Base-by-base conservation (phyloP, 2,888 invertebrate species). In the Drosophila austrosaltans region DNA sequence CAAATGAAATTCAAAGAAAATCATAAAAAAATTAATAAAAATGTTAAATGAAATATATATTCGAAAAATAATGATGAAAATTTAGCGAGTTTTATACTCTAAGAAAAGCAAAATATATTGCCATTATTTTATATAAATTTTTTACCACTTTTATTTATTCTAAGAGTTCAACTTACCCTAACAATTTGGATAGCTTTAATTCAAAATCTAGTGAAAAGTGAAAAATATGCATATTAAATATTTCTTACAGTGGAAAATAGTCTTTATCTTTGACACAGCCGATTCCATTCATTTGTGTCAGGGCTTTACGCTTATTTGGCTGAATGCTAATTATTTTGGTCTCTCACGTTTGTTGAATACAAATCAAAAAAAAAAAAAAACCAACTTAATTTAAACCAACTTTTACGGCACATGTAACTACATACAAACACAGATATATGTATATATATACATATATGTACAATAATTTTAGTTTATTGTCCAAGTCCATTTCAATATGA, bases 401-500 rank as follows among this genome's bases (percentile, higher is more conserved):
- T 16, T n/a, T 16, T 12, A 20, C 30, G 30, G 28, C 53, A 59
- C 53, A 63, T 36, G 36, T 12, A 39, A 10, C 36, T 60, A 48
- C 54, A 53, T 48, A 56, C 40, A 61, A 10, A 48, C 2, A 48
- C 10, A 3, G 10, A 2, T 10, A 48, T 25, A 48, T 25, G 12
- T 58, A 58, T 63, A 59, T 22, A 48, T 1, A 48, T 20, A 22
- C 22, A 3, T 20, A 48, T 48, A 22, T 4, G 16, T 16, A 16
- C 16, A 16, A 22, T 57, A 61, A 61, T 66, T 65, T 48, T 61
- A 70, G 71, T 72, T 72, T 72, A 71, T 72, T 72, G 59, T 72
- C 66, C 71, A 72, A 72, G 57, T 62, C 40, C 53, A 42, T 61
- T 57, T 69, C 61, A 69, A 68, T 62, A 69, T 25, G 22, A 48